Evolutionary conservation across 1,140 invertebrate species (phyloP), one percentile per base, ranked within the genome.

Genomic region (Centruroides sculpturatus): DNA sequence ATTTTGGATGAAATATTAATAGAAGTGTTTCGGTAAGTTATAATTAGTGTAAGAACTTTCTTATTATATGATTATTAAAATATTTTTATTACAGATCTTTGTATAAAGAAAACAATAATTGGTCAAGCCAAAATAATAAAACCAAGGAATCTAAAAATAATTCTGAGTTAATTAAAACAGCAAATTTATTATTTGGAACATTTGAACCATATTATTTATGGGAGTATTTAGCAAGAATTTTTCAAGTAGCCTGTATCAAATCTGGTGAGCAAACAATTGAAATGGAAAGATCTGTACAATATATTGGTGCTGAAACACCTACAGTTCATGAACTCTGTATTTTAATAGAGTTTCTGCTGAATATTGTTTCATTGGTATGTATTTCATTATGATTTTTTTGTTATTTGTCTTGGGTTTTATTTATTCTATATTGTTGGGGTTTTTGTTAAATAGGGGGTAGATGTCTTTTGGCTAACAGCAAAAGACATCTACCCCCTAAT

Each of bases 171-270:
- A 75, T 86, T 5, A 92, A 92, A 75, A 88, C 85, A 11, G 88
- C 87, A 1, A 93, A 92, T 73, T 74, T 92, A 35, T 71, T 95
- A 13, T 89, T 95, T 70, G 84, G 85, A 46, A 86, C 87, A 3
- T 77, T 93, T 55, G 88, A 93, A 69, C 83, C 86, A 3, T 83
- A 83, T 55, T 93, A 89, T 69, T 83, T 94, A 54, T 94, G 91
- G 91, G 81, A 83, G 63, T 91, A 87, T 70, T 81, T 87, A 60
- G 85, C 83, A 3, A 78, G 80, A 53, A 73, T 85, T 59, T 88
- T 86, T 71, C 77, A 82, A 56, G 78, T 79, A 60, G 80, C 84
- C 10, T 85, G 83, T 69, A 71, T 64, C 8, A 46, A 50, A 7
- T 47, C 58, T 47, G 52, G 11, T 46, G 11, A n/a, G 8, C 35